Evolutionary conservation across 2,113 vertebrate genomes (phyloP).

Genomic region (Phalacrocorax pelagicus): DNA sequence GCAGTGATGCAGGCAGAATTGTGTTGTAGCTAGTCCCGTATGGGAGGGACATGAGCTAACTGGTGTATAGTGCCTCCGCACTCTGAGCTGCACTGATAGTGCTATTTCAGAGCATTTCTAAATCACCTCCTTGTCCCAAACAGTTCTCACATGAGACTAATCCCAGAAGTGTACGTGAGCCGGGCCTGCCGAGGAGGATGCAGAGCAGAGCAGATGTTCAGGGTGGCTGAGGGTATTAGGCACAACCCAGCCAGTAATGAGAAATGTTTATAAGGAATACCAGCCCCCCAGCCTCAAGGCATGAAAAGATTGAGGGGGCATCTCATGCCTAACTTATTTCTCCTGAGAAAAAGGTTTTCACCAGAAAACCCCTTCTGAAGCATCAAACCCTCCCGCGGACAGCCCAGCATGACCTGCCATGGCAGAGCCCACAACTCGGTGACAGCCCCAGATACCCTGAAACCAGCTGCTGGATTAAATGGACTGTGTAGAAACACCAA

Average conservation of each 20-base stretch:
- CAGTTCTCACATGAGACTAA: background rate
- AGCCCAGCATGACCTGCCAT: background rate
- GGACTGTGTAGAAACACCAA: background rate
- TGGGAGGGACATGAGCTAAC: background rate
- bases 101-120: background rate
- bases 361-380: background rate
- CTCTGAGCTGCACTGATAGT: background rate
- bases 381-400: background rate
- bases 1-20: background rate
- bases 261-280: background rate
- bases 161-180: background rate
- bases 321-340: background rate
- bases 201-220: background rate
- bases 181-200: background rate
- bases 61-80: background rate
- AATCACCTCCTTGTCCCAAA: background rate
- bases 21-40: background rate
- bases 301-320: background rate
- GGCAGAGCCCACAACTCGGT: background rate
- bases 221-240: background rate
- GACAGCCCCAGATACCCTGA: background rate
- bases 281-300: background rate
- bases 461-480: background rate
- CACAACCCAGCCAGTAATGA: background rate
- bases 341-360: background rate